Percentiles rank a stretch among this genome's conserved stretches.
Conservation (phyloP, 2,888 invertebrate genomes). For the Hirtodrosophila cameraria region DNA sequence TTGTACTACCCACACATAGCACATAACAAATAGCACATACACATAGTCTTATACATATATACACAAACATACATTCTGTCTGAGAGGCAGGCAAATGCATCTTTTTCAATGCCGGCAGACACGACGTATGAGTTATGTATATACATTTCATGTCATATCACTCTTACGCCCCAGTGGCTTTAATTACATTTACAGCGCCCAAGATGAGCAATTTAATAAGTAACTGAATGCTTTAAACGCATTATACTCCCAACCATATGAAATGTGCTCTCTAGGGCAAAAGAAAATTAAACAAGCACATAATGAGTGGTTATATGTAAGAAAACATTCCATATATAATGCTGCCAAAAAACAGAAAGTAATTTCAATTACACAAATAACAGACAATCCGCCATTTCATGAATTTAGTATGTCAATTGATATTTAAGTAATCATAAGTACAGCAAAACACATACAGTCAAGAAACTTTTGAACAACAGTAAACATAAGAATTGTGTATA, state of each 20-base stretch:
- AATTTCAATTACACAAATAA: background rate
- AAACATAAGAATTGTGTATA: too few species aligned
- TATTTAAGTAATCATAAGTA: background rate
- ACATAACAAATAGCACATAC: slow-evolving; percentile 6
- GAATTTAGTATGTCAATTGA: background rate
- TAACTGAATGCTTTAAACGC: background rate
- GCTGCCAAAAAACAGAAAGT: background rate
- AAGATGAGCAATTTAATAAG: slow-evolving; percentile 18
- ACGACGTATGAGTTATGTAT: slow-evolving; percentile 69
- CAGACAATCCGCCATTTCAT: background rate
- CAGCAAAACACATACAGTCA: background rate
- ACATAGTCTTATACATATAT: slow-evolving; percentile 10
- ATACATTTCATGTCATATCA: slow-evolving; percentile 67
- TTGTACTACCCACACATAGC: slow-evolving; percentile 4
- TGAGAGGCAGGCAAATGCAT: slow-evolving; percentile 37
- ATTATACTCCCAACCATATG: slow-evolving; percentile 4
- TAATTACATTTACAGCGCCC: slow-evolving; percentile 49
- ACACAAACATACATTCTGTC: background rate
- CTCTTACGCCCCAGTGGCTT: slow-evolving; percentile 56
- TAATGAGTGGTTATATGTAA: background rate
- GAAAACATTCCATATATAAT: background rate
- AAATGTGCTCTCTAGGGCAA: background rate
- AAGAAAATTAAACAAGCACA: background rate
- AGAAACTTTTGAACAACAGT: background rate
- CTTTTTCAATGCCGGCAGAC: slow-evolving; percentile 42